Conservation (phyloP, 2,113 vertebrate species). For the Dissostichus mawsoni region DNA sequence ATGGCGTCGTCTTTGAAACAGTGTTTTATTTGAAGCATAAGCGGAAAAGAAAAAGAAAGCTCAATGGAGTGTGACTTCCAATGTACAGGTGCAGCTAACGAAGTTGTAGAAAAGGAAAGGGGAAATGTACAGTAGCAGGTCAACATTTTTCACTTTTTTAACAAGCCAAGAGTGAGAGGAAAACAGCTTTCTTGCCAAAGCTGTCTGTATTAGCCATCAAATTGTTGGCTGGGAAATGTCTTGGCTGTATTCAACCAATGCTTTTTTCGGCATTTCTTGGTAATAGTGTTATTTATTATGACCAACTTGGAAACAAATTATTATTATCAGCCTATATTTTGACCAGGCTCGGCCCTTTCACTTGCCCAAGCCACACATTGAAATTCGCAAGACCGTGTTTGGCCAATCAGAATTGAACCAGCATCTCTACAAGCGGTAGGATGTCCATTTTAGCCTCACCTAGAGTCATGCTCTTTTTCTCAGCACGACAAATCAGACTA, state of each 20-base stretch:
- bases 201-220: constrained; percentile 43
- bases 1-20: constrained; percentile 79
- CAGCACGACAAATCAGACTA: no score
- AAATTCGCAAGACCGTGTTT: not conserved
- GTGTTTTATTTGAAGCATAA: constrained; percentile 77
- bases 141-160: constrained; percentile 62
- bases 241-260: constrained; percentile 26
- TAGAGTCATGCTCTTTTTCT: not conserved
- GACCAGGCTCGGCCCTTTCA: not conserved
- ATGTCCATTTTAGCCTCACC: not conserved
- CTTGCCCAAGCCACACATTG: not conserved
- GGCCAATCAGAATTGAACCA: constrained; percentile 5
- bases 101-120: constrained; percentile 67
- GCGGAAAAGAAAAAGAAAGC: constrained; percentile 63
- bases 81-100: constrained; percentile 70
- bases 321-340: constrained; percentile 3
- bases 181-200: constrained; percentile 45
- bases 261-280: constrained; percentile 18
- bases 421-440: not conserved
- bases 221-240: constrained; percentile 30
- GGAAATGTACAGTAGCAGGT: constrained; percentile 66
- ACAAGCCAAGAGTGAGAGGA: constrained; percentile 52
- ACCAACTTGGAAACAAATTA: constrained; percentile 30
- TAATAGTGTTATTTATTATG: constrained; percentile 22
- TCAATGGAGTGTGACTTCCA: constrained; percentile 66